These are phyloP conservation scores for Aromia moschata DNA, from an alignment of 2,888 invertebrate genomes.

Conservation along the genomic window DNA sequence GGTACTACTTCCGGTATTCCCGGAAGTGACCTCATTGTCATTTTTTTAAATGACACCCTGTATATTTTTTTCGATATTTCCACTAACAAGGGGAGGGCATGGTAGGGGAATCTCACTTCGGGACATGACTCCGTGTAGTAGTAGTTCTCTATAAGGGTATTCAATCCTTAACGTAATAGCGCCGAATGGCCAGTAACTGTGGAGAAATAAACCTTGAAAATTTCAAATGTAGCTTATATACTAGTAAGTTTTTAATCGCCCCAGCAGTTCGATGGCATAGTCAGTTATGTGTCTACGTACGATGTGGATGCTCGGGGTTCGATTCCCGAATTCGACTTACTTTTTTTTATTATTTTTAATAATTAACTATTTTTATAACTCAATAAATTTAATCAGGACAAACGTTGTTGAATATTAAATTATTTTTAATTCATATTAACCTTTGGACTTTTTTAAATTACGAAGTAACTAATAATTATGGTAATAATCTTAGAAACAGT, in stretches of 20 bases:
- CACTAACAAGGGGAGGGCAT: not conserved
- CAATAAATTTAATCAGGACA: not conserved
- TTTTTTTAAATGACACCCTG: too few species aligned
- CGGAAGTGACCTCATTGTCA: too few species aligned
- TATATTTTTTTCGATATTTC: too few species aligned
- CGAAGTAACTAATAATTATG: too few species aligned
- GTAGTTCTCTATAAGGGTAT: not conserved
- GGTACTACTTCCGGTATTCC: too few species aligned
- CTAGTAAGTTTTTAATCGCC: not conserved
- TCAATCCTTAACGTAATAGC: not conserved
- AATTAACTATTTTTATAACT: not conserved
- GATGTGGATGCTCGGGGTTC: not conserved
- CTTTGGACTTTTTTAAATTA: too few species aligned
- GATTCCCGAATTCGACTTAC: not conserved
- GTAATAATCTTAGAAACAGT: too few species aligned
- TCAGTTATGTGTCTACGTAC: not conserved
- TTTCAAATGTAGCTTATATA: not conserved
- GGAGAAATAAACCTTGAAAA: not conserved
- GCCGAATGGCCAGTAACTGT: not conserved
- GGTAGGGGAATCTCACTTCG: not conserved
- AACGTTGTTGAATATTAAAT: not conserved
- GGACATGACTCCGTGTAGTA: not conserved
- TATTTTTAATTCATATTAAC: not conserved
- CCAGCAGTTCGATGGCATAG: not conserved
- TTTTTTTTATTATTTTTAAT: not conserved